Evolutionary conservation across 1,140 invertebrate species (phyloP).

Genomic region (Ditylenchus dipsaci): DNA sequence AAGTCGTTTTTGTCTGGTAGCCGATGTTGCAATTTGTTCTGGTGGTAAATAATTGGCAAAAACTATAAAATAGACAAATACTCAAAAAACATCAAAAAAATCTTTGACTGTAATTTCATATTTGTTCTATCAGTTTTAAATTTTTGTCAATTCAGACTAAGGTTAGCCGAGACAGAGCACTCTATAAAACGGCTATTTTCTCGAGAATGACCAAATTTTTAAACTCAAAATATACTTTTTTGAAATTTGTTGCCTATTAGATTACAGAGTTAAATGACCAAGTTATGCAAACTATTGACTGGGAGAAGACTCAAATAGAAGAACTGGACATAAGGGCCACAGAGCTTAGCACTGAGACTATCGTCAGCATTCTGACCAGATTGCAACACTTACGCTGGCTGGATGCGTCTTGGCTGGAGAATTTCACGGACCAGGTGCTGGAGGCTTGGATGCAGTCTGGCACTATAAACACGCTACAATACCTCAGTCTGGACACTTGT

Average conservation of each 20-base stretch:
- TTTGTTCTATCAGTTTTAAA: no score
- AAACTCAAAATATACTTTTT: slow-evolving; percentile 13
- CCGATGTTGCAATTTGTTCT: no score
- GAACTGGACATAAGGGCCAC: slow-evolving; percentile 95
- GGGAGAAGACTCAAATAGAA: slow-evolving; percentile 88
- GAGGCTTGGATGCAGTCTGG: slow-evolving; percentile 82
- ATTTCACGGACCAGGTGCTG: slow-evolving; percentile 85
- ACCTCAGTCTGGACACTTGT: slow-evolving; percentile 82
- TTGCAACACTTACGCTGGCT: slow-evolving; percentile 74
- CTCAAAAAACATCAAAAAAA: no score
- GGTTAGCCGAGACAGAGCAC: no score
- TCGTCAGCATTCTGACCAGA: slow-evolving; percentile 83
- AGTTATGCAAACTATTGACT: slow-evolving; percentile 73
- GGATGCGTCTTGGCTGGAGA: slow-evolving; percentile 78
- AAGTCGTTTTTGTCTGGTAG: no score
- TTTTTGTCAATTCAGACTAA: no score
- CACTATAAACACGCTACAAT: slow-evolving; percentile 76
- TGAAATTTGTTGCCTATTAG: background rate
- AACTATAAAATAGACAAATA: no score
- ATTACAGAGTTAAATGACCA: slow-evolving; percentile 51
- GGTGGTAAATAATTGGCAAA: no score
- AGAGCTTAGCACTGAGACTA: slow-evolving; percentile 84
- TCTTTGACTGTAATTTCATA: no score
- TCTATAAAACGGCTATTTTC: no score
- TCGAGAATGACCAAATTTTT: slow-evolving; percentile 9